Conservation (phyloP, 2,113 vertebrate species). For the Myiopsitta monachus region DNA sequence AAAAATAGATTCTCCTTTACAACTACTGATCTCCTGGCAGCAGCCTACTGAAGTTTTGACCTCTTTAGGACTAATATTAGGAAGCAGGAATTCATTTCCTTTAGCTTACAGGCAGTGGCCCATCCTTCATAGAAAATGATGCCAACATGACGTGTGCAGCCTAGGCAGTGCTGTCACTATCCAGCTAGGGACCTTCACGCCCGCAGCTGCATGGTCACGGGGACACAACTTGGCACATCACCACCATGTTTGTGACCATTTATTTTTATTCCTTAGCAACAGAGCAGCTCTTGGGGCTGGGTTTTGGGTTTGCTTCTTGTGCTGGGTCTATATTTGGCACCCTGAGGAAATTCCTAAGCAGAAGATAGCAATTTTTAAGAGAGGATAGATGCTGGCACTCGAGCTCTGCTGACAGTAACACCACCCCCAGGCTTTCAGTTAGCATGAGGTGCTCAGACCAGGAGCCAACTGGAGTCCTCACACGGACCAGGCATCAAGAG, state of each 20-base stretch:
- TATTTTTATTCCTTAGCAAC: conserved; percentile 51
- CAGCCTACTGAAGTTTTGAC: background rate
- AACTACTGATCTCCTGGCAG: background rate
- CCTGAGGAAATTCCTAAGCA: conserved; percentile 31
- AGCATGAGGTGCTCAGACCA: background rate
- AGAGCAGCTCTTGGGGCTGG: background rate
- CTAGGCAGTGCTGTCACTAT: background rate
- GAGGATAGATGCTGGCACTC: background rate
- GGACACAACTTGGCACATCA: background rate
- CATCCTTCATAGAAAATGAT: accelerated
- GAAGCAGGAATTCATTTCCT: background rate
- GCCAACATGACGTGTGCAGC: accelerated
- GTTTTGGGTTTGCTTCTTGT: background rate
- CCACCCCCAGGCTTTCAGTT: background rate
- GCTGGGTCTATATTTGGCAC: conserved; percentile 17
- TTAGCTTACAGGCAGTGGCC: background rate
- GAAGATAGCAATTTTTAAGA: conserved; percentile 14
- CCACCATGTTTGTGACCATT: background rate
- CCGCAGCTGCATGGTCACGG: background rate
- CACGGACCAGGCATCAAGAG: background rate
- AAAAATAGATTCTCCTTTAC: background rate
- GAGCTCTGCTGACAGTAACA: background rate
- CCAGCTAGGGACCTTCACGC: background rate
- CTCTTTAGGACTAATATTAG: background rate
- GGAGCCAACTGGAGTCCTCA: background rate